These are phyloP conservation scores for Myiozetetes cayanensis DNA, from an alignment of 2,113 vertebrate genomes.

Conservation along the genomic window DNA sequence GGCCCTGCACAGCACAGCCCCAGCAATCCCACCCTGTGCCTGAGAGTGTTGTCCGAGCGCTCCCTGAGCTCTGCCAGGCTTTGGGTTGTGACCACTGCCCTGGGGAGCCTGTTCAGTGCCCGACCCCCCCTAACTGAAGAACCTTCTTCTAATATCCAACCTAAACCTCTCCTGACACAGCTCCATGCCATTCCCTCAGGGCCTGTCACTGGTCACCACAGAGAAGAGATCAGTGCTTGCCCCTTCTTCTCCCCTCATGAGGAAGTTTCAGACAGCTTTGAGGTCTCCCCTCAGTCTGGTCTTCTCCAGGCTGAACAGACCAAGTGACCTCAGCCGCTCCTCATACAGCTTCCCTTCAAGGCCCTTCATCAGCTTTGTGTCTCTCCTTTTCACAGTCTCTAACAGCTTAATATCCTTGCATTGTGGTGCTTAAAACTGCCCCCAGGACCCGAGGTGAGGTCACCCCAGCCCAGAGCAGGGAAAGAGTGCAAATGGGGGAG, in stretches of 20 bases:
- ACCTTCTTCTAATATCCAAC: not conserved
- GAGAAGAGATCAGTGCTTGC: accelerated
- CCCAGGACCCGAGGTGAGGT: not conserved
- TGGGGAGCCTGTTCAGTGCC: not conserved
- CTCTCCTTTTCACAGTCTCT: not conserved
- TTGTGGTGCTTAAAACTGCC: not conserved
- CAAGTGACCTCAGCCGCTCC: not conserved
- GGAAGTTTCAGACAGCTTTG: not conserved
- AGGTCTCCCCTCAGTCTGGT: not conserved
- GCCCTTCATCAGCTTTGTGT: not conserved
- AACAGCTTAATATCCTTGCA: not conserved
- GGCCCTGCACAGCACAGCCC: too few species aligned
- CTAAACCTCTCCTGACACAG: not conserved
- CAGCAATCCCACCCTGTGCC: not conserved
- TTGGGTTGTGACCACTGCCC: not conserved
- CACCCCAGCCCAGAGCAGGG: not conserved
- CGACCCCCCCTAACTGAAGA: accelerated
- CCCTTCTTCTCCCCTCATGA: not conserved
- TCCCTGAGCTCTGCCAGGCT: not conserved
- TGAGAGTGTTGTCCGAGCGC: not conserved
- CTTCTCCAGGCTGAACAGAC: not conserved
- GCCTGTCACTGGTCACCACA: not conserved
- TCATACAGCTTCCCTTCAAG: not conserved
- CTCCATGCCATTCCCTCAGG: not conserved
- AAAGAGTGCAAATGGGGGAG: not conserved